These are phyloP conservation scores for Drosophila aldrichi DNA, from an alignment of 2,888 invertebrate genomes.

Conservation along the genomic window DNA sequence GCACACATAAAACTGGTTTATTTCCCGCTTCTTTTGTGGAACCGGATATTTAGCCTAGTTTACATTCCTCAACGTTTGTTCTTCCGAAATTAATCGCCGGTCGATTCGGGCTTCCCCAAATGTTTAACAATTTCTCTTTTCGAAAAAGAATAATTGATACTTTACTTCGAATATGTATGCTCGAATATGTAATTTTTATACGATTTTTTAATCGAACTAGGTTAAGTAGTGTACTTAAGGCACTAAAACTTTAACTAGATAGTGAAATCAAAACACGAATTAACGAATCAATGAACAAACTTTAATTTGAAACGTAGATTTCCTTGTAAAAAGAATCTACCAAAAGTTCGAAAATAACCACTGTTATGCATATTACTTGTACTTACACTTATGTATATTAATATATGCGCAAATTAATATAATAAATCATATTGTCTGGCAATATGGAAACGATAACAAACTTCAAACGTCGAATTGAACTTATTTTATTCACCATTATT, in stretches of 20 bases:
- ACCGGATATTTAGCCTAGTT: constrained; percentile 85
- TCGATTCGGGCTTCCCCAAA: constrained; percentile 68
- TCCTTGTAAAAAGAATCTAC: constrained; percentile 38
- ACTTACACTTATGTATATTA: constrained; percentile 25
- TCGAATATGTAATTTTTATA: constrained; percentile 59
- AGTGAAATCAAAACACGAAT: constrained; percentile 39
- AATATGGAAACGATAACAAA: constrained; percentile 19
- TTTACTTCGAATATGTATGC: constrained; percentile 51
- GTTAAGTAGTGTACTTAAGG: constrained; percentile 51
- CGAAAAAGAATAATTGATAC: constrained; percentile 49
- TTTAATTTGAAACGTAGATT: constrained; percentile 27
- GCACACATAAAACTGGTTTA: constrained; percentile 96
- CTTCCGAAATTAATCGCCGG: constrained; percentile 60
- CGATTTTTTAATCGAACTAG: constrained; percentile 64
- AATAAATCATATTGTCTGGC: constrained; percentile 19
- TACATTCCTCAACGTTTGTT: constrained; percentile 19
- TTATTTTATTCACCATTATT: constrained; percentile 33
- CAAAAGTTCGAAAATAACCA: constrained; percentile 29
- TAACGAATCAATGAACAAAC: constrained; percentile 41
- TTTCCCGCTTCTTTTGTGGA: constrained; percentile 98
- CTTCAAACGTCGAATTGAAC: constrained; percentile 15
- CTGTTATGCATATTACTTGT: constrained; percentile 44
- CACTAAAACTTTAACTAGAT: constrained; percentile 28
- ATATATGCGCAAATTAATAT: constrained; percentile 14
- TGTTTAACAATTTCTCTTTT: constrained; percentile 55